phyloP scores from a whole-genome alignment of 2,888 invertebrate genomes.

The Diplazon laetatorius region DNA sequence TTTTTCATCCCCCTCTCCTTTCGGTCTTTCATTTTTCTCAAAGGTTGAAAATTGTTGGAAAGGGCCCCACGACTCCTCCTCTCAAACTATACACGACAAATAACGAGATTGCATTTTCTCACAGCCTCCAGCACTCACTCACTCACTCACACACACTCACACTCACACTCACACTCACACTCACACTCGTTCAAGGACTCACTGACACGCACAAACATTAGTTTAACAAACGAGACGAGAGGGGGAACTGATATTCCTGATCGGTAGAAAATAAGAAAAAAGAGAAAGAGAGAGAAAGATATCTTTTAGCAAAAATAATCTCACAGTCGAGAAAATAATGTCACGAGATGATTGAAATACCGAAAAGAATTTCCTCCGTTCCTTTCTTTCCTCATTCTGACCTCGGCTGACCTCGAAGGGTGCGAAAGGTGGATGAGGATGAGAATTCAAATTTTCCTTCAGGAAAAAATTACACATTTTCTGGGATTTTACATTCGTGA shows the following conservation, averaged over 20 bases:
- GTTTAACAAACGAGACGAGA: background rate
- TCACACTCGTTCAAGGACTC: background rate
- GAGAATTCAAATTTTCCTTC: conserved; percentile 58
- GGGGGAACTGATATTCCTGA: conserved; percentile 8
- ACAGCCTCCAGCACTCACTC: background rate
- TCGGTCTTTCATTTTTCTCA: background rate
- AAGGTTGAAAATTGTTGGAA: conserved; percentile 7
- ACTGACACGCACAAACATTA: background rate
- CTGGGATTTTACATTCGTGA: too few relatives aligned
- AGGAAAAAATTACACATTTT: too few relatives aligned
- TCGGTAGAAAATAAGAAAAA: too few relatives aligned
- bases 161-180: too few relatives aligned
- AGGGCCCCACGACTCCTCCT: conserved; percentile 27
- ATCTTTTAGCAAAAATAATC: conserved; percentile 49
- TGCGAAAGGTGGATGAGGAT: conserved; percentile 26
- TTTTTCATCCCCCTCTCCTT: conserved; percentile 28
- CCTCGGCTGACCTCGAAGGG: too few relatives aligned
- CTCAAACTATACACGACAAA: conserved; percentile 17
- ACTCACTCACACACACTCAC: background rate
- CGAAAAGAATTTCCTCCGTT: conserved; percentile 35
- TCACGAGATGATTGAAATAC: too few relatives aligned
- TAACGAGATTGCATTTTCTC: background rate
- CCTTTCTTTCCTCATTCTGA: conserved; percentile 50
- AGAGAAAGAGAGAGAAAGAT: conserved; percentile 33
- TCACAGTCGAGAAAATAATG: conserved; percentile 45